Evolutionary conservation across 2,888 invertebrate genomes (phyloP).

Genomic region (Microplitis manilae): DNA sequence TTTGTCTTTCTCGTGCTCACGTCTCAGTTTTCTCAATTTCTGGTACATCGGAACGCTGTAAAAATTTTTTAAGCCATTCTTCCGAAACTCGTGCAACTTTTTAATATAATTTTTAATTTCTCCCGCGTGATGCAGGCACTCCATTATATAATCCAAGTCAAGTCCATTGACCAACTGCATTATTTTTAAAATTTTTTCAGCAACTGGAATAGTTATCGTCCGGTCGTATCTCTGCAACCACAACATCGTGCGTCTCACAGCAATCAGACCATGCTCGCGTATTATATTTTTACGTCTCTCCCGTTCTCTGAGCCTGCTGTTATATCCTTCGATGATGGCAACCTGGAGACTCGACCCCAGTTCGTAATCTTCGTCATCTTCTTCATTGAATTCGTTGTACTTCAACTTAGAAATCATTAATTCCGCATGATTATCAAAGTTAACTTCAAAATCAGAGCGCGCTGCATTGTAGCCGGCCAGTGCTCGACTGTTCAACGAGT

Average conservation of each 20-base stretch:
- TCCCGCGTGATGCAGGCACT: slow-evolving; percentile 81
- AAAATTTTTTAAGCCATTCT: slow-evolving; percentile 80
- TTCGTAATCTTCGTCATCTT: slow-evolving; percentile 72
- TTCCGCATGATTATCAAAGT: slow-evolving; percentile 88
- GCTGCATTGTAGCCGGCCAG: slow-evolving; percentile 89
- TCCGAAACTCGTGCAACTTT: slow-evolving; percentile 78
- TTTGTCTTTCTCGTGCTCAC: slow-evolving; percentile 74
- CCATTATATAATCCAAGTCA: slow-evolving; percentile 84
- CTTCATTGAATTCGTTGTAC: slow-evolving; percentile 69
- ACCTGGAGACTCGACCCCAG: slow-evolving; percentile 79
- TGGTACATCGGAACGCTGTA: slow-evolving; percentile 78
- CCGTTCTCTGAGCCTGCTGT: slow-evolving; percentile 83
- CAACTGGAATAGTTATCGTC: slow-evolving; percentile 75
- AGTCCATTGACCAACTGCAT: slow-evolving; percentile 83
- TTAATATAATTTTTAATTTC: slow-evolving; percentile 78
- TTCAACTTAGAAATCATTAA: slow-evolving; percentile 73
- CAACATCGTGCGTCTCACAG: slow-evolving; percentile 79
- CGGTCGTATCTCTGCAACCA: slow-evolving; percentile 81
- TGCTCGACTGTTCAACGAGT: slow-evolving; percentile 75
- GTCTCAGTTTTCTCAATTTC: slow-evolving; percentile 77
- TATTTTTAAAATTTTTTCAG: slow-evolving; percentile 79
- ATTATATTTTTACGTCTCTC: slow-evolving; percentile 82
- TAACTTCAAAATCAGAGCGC: slow-evolving; percentile 88
- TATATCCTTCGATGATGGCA: slow-evolving; percentile 82
- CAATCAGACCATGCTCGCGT: slow-evolving; percentile 84